Conservation (phyloP, 1,140 invertebrate species). For the Aricia agestis region DNA sequence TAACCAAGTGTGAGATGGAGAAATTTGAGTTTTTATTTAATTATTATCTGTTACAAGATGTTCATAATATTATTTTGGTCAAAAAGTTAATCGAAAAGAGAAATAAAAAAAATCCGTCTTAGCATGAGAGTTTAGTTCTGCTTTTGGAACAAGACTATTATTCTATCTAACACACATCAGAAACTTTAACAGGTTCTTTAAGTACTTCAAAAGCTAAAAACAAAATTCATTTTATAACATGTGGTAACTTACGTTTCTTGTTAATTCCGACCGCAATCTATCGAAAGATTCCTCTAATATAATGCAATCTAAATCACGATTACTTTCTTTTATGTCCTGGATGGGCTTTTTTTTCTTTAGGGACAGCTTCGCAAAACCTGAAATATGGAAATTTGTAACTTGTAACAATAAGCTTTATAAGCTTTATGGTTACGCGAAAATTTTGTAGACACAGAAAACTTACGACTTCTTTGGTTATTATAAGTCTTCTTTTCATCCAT, state of each 20-base stretch:
- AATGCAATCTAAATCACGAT: slow-evolving; percentile 49
- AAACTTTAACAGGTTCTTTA: no score
- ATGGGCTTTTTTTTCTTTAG: slow-evolving; percentile 57
- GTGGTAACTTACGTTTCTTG: slow-evolving; percentile 43
- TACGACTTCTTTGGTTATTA: slow-evolving; percentile 41
- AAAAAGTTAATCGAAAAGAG: no score
- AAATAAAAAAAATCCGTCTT: no score
- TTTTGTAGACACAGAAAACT: slow-evolving; percentile 25
- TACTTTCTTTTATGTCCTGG: slow-evolving; percentile 36
- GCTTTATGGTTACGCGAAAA: not conserved
- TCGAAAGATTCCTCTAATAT: slow-evolving; percentile 63
- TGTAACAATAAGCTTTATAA: not conserved
- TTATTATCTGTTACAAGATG: no score
- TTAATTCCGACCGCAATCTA: slow-evolving; percentile 40
- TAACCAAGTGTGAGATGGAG: not conserved
- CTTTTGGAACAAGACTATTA: no score
- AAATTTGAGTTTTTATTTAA: no score
- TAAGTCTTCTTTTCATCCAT: slow-evolving; percentile 44
- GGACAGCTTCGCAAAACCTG: slow-evolving; percentile 55
- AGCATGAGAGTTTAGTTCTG: no score
- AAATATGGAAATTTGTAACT: slow-evolving; percentile 23
- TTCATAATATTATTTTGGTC: no score
- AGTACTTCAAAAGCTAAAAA: not conserved
- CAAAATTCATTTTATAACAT: not conserved
- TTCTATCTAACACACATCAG: no score